Evolutionary conservation across 2,797 vertebrate species (phyloP).

Genomic region (Eupleurogrammus muticus): DNA sequence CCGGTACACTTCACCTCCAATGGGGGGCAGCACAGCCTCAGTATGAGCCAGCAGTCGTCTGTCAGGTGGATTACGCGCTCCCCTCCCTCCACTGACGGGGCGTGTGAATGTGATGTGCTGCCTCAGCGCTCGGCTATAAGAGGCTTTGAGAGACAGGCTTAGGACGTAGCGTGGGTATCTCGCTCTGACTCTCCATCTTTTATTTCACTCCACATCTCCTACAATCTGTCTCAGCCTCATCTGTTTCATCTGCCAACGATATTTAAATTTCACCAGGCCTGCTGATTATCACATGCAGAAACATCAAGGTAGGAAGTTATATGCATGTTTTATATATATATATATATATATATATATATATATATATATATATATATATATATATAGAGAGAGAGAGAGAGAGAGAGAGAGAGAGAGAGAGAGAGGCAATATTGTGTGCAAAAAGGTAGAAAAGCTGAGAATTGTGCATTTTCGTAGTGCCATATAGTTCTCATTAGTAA

Average conservation of each 20-base stretch:
- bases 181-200: conserved; percentile 34
- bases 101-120: conserved; percentile 39
- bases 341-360: too few species aligned
- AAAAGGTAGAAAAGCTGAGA: neutral
- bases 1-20: neutral
- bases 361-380: too few species aligned
- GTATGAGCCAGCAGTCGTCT: neutral
- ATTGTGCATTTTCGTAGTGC: neutral
- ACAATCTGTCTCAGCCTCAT: neutral
- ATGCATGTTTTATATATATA: neutral
- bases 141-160: conserved; percentile 61
- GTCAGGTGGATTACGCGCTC: conserved; percentile 37
- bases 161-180: conserved; percentile 9
- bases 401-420: too few species aligned
- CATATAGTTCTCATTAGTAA: neutral
- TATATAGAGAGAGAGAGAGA: too few species aligned
- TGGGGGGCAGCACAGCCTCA: conserved; percentile 20
- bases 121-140: conserved; percentile 63
- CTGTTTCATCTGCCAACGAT: neutral
- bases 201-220: neutral
- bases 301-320: conserved; percentile 46
- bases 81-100: conserved; percentile 22
- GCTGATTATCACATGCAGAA: conserved; percentile 3
- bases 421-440: too few species aligned
- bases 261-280: conserved; percentile 2